Base-by-base conservation (phyloP, 2,797 vertebrate species). In the Knipowitschia caucasica region DNA sequence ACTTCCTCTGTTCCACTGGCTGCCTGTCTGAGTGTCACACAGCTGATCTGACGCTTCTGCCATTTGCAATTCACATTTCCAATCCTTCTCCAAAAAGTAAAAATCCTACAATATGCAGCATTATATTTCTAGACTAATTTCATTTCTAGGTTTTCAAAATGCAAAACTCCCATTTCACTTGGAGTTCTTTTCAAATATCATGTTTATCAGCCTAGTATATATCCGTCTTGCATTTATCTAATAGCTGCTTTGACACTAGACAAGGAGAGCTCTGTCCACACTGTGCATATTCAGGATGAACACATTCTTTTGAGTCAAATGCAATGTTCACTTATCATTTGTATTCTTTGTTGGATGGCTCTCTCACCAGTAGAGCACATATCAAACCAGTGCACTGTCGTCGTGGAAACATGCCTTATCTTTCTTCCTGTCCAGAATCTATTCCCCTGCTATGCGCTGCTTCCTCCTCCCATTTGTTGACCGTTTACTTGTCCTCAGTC, bases 401-500 rank as follows among this genome's bases (percentile, higher is more conserved):
- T 23, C n/a, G 29, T 33, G 17, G 18, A 18, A 49, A 31, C 17
- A 14, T 10, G 11, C 4, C 27, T 69, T 73, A 57, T 70, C 54
- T 67, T 54, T 72, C n/a, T 46, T 59, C 61, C 59, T 50, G 43
- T 61, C 63, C 61, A 43, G 5, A 64, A 54, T 64, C 64, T 35
- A 50, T 62, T 47, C 64, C 62, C 46, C 40, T 10, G 4, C 33
- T 31, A 34, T 45, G 39, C 44, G 25, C 24, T 42, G 45, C 33
- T 24, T 52, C 39, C 33, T 53, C 20, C 34, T 40, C 52, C 80
- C 71, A 70, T 73, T 62, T 82, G 73, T 75, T 67, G 53, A 68
- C 50, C 69, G 69, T 71, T 80, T 85, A 78, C 76, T 78, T 75
- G 77, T 84, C 78, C 74, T 81, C 75, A 67, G 72, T 69, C 64